Evolutionary conservation across 1,140 invertebrate genomes (phyloP), one percentile per base, ranked within the genome.

Genomic region (Theocolax elegans): DNA sequence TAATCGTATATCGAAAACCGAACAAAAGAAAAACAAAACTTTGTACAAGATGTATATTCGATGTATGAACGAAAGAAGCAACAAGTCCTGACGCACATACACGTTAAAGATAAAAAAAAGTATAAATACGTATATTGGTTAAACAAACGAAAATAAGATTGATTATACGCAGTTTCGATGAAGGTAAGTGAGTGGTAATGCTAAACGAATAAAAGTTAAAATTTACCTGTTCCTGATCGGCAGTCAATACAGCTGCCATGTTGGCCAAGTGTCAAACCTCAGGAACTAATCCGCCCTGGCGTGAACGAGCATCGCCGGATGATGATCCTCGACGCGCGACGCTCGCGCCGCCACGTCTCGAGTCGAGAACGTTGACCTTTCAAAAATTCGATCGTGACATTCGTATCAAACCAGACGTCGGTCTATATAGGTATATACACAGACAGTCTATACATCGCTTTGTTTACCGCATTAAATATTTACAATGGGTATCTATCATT

Each of bases 161-260:
- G 17, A 10, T 21, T 10, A 19, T 9, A 12, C 12, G 31, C 25
- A 35, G 29, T 17, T 29, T 54, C 15, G 7, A 27, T 29, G 2
- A 1, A 2, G 21, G 27, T 10, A 35, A 15, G 27, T 7, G 13
- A 6, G 10, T 35, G 10, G 10, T 6, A 35, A 35, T 35, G 4
- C 31, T 35, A 10, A 27, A 42, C 25, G 9, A 17, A 17, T 19
- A 49, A 42, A n/a, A 8, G 6, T 29, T 4, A 42, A 53, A 27
- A 86, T 87, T 89, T 82, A 91, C 90, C 89, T 89, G 88, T 80
- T 91, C 90, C 81, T 91, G 90, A 81, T 91, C 90, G 80, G 88
- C 86, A 80, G 89, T 90, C 84, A 91, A 86, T 77, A 87, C 87
- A 84, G 89, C 88, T 85, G 89, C 89, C 90, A 91, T 91, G 74